phyloP scores from a whole-genome alignment of 2,797 vertebrate genomes.

The Cossypha polioptera region DNA sequence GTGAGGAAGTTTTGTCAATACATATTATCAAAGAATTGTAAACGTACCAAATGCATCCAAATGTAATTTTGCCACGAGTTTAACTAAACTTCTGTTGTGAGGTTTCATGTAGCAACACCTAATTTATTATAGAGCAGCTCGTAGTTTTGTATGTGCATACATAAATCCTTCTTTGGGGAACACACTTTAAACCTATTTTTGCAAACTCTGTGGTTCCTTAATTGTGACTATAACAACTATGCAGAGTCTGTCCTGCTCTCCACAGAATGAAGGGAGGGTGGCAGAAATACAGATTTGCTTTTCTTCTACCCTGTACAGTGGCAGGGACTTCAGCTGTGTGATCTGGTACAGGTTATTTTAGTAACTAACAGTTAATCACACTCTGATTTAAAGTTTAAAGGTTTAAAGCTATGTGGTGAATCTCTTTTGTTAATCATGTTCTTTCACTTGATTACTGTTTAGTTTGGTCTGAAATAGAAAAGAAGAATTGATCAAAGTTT shows the following conservation, averaged over 20 bases:
- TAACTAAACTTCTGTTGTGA: neutral
- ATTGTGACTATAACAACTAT: neutral
- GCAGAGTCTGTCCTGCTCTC: neutral
- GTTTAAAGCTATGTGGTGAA: neutral
- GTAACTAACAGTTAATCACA: neutral
- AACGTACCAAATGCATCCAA: neutral
- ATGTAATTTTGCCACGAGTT: neutral
- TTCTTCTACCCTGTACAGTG: neutral
- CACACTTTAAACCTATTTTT: neutral
- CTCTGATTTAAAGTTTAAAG: no score
- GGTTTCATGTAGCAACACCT: neutral
- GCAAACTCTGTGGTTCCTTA: neutral
- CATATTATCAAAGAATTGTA: neutral
- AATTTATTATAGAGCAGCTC: neutral
- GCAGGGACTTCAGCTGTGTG: neutral
- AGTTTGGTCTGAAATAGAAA: neutral
- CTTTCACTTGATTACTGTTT: neutral
- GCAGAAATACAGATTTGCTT: neutral
- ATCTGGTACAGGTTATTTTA: neutral
- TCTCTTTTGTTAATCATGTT: neutral
- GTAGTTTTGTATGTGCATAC: neutral
- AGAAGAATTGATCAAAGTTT: neutral
- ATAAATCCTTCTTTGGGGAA: neutral
- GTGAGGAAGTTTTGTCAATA: neutral
- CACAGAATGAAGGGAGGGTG: neutral